Conservation (phyloP, 2,888 invertebrate genomes). For the Acleris holmiana region DNA sequence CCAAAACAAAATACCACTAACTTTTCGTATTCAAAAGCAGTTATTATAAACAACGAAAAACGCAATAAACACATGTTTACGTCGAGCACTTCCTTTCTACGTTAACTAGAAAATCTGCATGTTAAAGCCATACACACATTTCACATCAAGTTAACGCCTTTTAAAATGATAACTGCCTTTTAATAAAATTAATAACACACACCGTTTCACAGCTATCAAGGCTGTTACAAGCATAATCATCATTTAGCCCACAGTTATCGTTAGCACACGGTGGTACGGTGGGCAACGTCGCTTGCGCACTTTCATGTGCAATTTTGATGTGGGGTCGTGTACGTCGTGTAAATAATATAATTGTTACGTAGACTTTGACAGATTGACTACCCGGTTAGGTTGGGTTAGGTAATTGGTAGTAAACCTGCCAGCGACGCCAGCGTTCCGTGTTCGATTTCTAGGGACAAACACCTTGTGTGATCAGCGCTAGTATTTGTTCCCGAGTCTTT, state of each 20-base stretch:
- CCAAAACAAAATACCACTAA: too few species aligned
- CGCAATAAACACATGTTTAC: neutral
- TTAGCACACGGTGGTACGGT: slow-evolving; percentile 10
- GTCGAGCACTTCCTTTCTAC: neutral
- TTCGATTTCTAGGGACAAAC: too few species aligned
- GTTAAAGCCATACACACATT: slow-evolving; percentile 11
- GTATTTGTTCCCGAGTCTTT: too few species aligned
- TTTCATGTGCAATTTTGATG: neutral
- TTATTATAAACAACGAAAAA: neutral
- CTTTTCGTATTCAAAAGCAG: too few species aligned
- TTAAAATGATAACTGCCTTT: slow-evolving; percentile 14
- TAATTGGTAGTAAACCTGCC: too few species aligned
- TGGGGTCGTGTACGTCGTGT: neutral
- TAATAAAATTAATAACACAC: slow-evolving; percentile 15
- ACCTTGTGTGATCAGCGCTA: too few species aligned
- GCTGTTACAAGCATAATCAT: slow-evolving; percentile 18
- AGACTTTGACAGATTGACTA: neutral
- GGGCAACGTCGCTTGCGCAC: slow-evolving; percentile 8
- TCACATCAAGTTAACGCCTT: slow-evolving; percentile 8
- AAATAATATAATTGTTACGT: neutral
- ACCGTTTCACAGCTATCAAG: slow-evolving; percentile 23
- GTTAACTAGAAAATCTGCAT: slow-evolving; percentile 10
- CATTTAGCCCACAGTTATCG: slow-evolving; percentile 25
- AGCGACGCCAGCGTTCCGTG: too few species aligned
- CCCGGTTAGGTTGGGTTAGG: too few species aligned